Base-by-base conservation (phyloP, 2,797 vertebrate genomes). In the Lutjanus argentimaculatus region DNA sequence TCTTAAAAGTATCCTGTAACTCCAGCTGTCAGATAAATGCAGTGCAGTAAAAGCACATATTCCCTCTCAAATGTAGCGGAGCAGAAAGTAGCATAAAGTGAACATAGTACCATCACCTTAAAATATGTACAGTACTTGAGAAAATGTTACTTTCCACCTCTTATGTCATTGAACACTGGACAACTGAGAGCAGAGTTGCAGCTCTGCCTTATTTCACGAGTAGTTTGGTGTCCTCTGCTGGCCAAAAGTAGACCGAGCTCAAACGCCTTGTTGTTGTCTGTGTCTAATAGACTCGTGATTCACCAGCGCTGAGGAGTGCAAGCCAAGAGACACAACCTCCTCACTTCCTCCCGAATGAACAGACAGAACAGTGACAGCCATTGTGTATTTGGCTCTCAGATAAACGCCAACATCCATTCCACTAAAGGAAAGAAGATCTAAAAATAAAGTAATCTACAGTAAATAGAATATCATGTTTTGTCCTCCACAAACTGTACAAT, bases 171-270 rank as follows among this genome's bases (percentile, higher is more conserved):
- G 43, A 15, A 64, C 25, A 25, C 25, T 25, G 25, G 25, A 3
- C 25, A 25, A 25, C 25, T 25, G 25, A 25, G 25, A 25, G 25
- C 25, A 25, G 25, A 25, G 3, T 2, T 25, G 25, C 25, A 3
- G 25, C 25, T 25, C 25, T 25, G 25, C 25, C 25, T 25, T 25
- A 25, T 25, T 36, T 66, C 42, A 49, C 19, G 52, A 63, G 76
- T 73, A 14, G 56, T 91, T 85, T 93, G 85, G 79, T 87, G 88
- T 53, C 89, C 84, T 86, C 93, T 93, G 78, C 83, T 89, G 90
- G 91, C 49, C 77, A 82, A 72, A 85, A 42, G 25, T 15, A 59
- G 58, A 67, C 53, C 70, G 5, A n/a, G 48, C 67, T 68, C n/a
- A 61, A 57, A 55, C 7, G 12, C 9, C n/a, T 68, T 30, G 9